Conservation (phyloP, 2,797 vertebrate genomes). For the Hemibagrus guttatus region DNA sequence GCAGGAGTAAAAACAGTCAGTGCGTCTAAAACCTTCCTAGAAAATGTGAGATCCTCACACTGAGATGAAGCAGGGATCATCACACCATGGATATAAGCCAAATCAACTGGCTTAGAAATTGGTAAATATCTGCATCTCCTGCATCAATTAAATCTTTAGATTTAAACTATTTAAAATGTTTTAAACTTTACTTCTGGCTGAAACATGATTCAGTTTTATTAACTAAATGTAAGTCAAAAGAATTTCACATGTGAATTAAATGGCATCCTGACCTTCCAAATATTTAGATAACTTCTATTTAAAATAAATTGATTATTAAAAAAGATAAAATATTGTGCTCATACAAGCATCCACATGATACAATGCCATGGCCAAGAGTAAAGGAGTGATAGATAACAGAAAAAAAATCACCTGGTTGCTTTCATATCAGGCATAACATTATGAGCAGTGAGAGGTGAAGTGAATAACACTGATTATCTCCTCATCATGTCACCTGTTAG, state of each 20-base stretch:
- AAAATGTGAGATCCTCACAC: neutral
- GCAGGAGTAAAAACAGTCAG: neutral
- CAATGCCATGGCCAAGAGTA: neutral
- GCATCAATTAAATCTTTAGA: neutral
- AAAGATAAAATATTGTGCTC: too few relatives aligned
- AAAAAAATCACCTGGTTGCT: neutral
- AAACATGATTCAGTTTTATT: neutral
- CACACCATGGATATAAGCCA: neutral
- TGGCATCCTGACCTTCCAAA: neutral
- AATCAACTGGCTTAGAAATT: neutral
- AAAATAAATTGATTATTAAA: too few relatives aligned
- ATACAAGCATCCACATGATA: neutral
- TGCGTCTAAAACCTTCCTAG: neutral
- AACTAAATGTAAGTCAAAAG: neutral
- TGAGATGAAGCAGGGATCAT: neutral
- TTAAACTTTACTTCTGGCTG: neutral
- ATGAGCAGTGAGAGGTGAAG: too few relatives aligned
- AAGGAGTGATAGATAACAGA: neutral
- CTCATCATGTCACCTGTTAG: too few relatives aligned
- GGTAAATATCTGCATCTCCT: neutral
- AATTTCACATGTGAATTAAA: neutral
- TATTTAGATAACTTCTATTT: neutral
- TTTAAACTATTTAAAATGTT: too few relatives aligned
- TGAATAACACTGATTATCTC: too few relatives aligned
- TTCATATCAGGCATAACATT: neutral